Evolutionary conservation across 2,113 vertebrate genomes (phyloP).

Genomic region (Phaethon lepturus): DNA sequence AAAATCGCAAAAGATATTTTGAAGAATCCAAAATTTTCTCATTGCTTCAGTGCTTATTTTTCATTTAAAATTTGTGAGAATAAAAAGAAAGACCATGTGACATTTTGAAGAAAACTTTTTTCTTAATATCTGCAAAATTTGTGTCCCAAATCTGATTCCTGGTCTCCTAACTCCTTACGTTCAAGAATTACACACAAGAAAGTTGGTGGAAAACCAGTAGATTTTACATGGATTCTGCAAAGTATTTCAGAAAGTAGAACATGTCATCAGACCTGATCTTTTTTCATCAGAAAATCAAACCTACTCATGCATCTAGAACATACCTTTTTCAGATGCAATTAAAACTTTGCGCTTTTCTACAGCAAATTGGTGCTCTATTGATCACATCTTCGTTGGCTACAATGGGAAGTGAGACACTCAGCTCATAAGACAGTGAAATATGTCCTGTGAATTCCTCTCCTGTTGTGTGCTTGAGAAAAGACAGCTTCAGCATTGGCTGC

Average conservation of each 20-base stretch:
- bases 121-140: not conserved
- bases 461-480: not conserved
- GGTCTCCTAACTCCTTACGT: not conserved
- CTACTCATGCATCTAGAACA: rapidly evolving
- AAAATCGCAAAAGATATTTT: not conserved
- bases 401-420: not conserved
- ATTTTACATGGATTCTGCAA: not conserved
- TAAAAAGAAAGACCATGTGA: not conserved
- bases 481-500: not conserved
- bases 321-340: rapidly evolving
- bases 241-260: not conserved
- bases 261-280: not conserved
- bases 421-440: too few relatives aligned
- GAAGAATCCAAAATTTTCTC: not conserved
- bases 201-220: rapidly evolving
- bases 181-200: not conserved
- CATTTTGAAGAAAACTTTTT: not conserved
- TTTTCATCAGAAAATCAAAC: not conserved
- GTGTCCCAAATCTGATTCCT: not conserved
- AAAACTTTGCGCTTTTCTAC: not conserved
- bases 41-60: not conserved
- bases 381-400: not conserved
- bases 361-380: rapidly evolving
- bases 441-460: not conserved
- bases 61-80: not conserved